Evolutionary conservation across 2,797 vertebrate species (phyloP), one percentile per base, ranked within the genome.

Genomic region (Chelmon rostratus): DNA sequence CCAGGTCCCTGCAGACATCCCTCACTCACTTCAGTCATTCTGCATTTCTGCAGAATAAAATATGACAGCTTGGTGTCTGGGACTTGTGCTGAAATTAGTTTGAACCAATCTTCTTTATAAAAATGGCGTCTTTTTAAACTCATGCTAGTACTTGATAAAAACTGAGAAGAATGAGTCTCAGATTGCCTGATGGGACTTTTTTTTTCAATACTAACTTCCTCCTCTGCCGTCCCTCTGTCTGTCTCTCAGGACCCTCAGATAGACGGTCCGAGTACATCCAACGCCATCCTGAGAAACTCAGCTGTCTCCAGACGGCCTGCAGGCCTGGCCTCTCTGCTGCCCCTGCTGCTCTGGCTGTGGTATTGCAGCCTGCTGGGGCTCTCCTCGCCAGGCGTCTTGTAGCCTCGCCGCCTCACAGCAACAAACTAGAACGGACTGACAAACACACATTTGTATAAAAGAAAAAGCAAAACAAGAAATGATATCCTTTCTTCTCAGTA

Each of bases 371-470:
- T 83, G 78, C 44, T 42, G 3, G 47, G 66, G 7, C 59, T 66
- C 21, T 62, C 75, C 78, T 78, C 71, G 4, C 65, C 53, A 3
- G 67, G 72, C 62, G 52, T 64, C 73, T 94, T 95, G 94, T 96
- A 95, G 94, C 93, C 81, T 81, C 72, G 94, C 96, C 95, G 94
- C 93, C 81, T 81, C 72, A 19, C 72, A 78, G 75, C 89, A 47
- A 76, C 74, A 63, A 65, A 68, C 79, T 68, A 66, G 83, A 79
- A 78, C 37, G 86, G 91, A 95, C 92, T 90, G 89, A 93, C 76
- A 86, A 82, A 94, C 75, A 88, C 75, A 83, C 83, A 92, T 94
- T 94, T 95, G 93, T 95, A 94, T 73, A 93, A 92, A 94, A 90
- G 79, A 84, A 91, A 83, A 81, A 80, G 81, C 76, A 77, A 87